Conservation (phyloP, 2,113 vertebrate genomes). For the Piprites chloris region DNA sequence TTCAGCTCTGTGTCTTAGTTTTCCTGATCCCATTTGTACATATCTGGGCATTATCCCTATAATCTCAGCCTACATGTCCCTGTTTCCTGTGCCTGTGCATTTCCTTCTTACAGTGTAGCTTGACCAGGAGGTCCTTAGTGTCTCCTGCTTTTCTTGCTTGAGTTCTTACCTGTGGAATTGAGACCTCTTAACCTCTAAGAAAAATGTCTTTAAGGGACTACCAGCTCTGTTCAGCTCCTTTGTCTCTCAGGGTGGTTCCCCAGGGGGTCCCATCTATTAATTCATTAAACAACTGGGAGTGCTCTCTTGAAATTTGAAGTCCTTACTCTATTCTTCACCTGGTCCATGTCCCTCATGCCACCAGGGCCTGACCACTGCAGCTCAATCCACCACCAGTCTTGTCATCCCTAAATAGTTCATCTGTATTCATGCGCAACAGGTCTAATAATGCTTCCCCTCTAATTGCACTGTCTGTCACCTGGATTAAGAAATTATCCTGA, state of each 20-base stretch:
- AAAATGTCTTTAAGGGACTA: neutral
- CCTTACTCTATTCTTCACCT: neutral
- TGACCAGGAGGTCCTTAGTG: neutral
- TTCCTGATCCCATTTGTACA: neutral
- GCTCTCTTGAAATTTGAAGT: neutral
- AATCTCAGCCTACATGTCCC: neutral
- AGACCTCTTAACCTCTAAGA: neutral
- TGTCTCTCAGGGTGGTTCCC: neutral
- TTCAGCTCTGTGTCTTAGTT: neutral
- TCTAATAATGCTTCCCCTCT: neutral
- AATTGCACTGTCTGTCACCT: neutral
- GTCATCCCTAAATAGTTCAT: neutral
- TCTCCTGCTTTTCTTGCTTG: neutral
- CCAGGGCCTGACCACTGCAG: neutral
- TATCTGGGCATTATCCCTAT: neutral
- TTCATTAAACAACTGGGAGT: neutral
- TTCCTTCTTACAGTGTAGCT: neutral
- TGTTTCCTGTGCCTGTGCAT: neutral
- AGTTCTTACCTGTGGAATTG: neutral
- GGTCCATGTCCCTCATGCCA: neutral
- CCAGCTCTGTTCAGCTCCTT: neutral
- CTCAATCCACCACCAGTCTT: neutral
- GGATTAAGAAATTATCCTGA: neutral
- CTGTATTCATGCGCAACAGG: neutral
- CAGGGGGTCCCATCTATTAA: neutral